Evolutionary conservation across 2,797 vertebrate genomes (phyloP), one percentile per base, ranked within the genome.

Genomic region (Muraenolepis orangiensis): DNA sequence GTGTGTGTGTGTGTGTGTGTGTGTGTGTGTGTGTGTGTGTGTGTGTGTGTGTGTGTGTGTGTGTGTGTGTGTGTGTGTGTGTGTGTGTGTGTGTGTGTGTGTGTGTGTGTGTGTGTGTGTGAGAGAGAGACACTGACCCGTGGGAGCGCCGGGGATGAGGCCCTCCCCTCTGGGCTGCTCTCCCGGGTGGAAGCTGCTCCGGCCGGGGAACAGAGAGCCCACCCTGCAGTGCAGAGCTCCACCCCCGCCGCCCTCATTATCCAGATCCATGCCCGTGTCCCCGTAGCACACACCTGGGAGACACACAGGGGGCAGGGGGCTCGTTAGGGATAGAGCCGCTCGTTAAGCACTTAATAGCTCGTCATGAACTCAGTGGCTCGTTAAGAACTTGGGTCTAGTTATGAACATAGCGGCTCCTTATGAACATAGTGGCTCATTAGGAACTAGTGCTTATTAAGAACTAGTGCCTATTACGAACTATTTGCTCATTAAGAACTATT

Each of bases 261-360:
- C 94, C 84, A 92, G 87, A 71, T 95, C 94, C 3, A 92, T 91
- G 78, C 90, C 86, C 0, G 91, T 85, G 80, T 95, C 95, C 74
- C 93, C 91, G 11, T 93, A 95, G 84, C 93, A 95, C 73, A 94
- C 87, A 76, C 94, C 95, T 94, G 81, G 70, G 69, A 82, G 34
- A 80, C 1, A 76, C 31, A 74, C 0, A 64, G n/a, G 51, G 51
- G 51, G 16, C n/a, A 10, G n/a, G 12, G 16, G 16, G 42, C 42
- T 51, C 42, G 42, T 51, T 51, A 51, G 6, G 16, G 42, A 16
- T 20, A 20, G 42, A 20, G 42, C 1, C 18, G 42, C 42, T 51
- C 42, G 18, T 51, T 51, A 51, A 20, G 16, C 42, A 20, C 42
- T 51, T 20, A 51, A 20, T 16, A 51, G 51, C 51, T 57, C 51